A percentile compares a stretch with the other conserved stretches of the same genome.
Evolutionary conservation across 92 coral and sea anemone species (phyloP).

Genomic region (Palythoa grandis): DNA sequence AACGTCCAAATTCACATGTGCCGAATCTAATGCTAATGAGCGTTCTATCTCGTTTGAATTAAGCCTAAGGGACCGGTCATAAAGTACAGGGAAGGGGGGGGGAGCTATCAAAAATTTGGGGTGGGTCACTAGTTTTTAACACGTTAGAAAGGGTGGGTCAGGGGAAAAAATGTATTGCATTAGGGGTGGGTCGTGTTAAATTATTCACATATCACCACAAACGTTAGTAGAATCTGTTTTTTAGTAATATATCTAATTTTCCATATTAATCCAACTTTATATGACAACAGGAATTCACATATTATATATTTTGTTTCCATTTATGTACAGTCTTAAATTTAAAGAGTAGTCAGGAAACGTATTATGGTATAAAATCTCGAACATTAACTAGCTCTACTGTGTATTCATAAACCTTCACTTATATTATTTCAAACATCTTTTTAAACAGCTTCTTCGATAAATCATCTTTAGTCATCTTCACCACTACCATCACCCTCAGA

Average conservation of each 20-base stretch:
- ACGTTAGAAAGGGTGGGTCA: conserved; percentile 11
- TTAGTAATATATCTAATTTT: neutral
- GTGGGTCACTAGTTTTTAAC: conserved; percentile 19
- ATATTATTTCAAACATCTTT: neutral
- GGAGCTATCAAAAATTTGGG: neutral
- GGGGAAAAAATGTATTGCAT: conserved; percentile 21
- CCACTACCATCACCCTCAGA: neutral
- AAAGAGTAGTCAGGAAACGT: conserved; percentile 36
- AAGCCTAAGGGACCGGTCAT: neutral
- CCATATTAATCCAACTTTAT: conserved; percentile 40
- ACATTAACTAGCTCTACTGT: conserved; percentile 25
- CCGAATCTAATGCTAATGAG: too few relatives aligned
- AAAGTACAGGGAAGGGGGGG: conserved; percentile 30
- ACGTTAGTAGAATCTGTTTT: conserved; percentile 11
- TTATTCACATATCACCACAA: conserved; percentile 12
- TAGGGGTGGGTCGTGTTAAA: conserved; percentile 44
- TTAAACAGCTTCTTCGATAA: conserved; percentile 2
- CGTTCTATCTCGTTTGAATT: too few relatives aligned
- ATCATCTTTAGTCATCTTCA: conserved; percentile 8
- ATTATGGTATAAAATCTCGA: conserved; percentile 28
- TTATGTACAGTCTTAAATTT: conserved; percentile 32
- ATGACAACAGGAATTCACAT: too few relatives aligned
- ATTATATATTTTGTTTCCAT: neutral
- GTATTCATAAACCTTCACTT: conserved; percentile 39
- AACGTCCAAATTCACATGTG: too few relatives aligned